Conservation (phyloP, 1,140 invertebrate genomes). For the Pogonomyrmex barbatus region DNA sequence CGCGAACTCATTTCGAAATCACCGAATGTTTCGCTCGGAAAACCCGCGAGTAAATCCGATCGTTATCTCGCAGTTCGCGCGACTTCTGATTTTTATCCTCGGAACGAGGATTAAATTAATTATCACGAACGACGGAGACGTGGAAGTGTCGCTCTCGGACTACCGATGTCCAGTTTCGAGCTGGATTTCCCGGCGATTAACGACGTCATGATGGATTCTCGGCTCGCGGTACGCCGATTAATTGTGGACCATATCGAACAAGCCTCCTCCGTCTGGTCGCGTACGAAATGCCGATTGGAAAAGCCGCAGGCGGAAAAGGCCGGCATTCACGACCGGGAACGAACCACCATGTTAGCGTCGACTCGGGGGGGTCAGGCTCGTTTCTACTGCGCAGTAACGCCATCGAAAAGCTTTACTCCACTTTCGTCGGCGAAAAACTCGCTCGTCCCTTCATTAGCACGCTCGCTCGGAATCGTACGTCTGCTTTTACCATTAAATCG, state of each 20-base stretch:
- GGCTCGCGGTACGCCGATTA: not conserved
- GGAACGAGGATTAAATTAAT: conserved; percentile 31
- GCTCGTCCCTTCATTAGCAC: not conserved
- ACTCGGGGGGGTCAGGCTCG: conserved; percentile 42
- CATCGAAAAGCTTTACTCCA: conserved; percentile 50
- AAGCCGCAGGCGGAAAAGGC: conserved; percentile 13
- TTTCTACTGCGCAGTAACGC: conserved; percentile 70
- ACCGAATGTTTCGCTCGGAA: not conserved
- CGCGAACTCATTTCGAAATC: not conserved
- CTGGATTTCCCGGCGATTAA: not conserved
- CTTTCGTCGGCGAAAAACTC: conserved; percentile 14
- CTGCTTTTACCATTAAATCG: not conserved
- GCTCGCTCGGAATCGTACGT: not conserved
- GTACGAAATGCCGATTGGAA: conserved; percentile 19
- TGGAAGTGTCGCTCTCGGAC: not conserved
- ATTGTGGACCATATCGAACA: not conserved
- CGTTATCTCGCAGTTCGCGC: not conserved
- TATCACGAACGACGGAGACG: conserved; percentile 9
- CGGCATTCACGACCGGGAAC: conserved; percentile 58
- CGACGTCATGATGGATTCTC: conserved; percentile 3
- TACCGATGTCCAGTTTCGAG: not conserved
- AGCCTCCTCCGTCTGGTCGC: not conserved
- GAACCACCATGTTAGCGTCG: conserved; percentile 72
- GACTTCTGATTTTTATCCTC: not conserved
- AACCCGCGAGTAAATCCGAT: not conserved